These are phyloP conservation scores for Eurypyga helias DNA, from an alignment of 2,113 vertebrate species.

Conservation along the genomic window DNA sequence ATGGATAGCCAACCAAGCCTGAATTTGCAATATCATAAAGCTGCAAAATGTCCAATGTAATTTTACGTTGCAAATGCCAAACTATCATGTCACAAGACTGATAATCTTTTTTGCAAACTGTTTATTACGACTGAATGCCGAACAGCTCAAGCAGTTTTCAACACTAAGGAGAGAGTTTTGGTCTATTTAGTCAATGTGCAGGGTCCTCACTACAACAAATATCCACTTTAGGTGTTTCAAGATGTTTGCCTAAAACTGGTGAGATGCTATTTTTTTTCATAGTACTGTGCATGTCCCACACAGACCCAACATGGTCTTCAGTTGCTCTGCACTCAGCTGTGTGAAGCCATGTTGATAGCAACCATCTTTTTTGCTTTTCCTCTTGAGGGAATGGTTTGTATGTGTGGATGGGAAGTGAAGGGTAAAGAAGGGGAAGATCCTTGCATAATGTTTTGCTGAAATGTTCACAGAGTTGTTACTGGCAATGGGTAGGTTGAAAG, in stretches of 20 bases:
- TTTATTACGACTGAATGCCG: background rate
- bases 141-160: background rate
- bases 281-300: background rate
- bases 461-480: background rate
- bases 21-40: conserved; percentile 52
- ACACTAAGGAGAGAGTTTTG: background rate
- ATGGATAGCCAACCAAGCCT: conserved; percentile 34
- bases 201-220: background rate
- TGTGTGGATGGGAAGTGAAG: background rate
- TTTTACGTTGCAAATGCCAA: conserved; percentile 44
- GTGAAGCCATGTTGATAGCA: background rate
- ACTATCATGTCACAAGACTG: background rate
- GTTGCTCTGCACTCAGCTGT: background rate
- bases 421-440: background rate
- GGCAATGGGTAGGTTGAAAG: background rate
- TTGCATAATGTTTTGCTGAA: background rate
- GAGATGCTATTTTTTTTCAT: background rate
- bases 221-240: background rate
- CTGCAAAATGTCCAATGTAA: conserved; percentile 41
- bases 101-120: conserved; percentile 25
- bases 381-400: background rate
- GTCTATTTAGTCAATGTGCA: background rate
- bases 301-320: background rate
- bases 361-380: background rate
- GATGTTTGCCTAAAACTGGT: background rate